Conservation (phyloP, 1,140 invertebrate species). For the Asbolus verrucosus region DNA sequence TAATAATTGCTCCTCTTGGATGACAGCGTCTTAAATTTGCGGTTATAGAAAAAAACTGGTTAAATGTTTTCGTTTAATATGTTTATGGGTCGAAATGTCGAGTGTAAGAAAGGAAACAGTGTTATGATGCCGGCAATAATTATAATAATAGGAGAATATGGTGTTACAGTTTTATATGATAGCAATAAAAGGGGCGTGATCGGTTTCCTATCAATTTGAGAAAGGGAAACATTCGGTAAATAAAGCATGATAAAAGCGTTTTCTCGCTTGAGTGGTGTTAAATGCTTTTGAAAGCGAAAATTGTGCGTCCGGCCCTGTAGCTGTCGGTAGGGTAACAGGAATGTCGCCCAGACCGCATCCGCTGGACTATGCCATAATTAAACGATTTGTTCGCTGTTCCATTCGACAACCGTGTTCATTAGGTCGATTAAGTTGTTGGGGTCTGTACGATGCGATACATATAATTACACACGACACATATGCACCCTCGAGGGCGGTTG, state of each 20-base stretch:
- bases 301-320: conserved; percentile 42
- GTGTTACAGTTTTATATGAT: background rate
- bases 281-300: conserved; percentile 37
- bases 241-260: conserved; percentile 42
- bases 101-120: too few species aligned
- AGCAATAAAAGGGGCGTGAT: conserved; percentile 18
- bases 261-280: conserved; percentile 39
- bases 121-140: conserved; percentile 2
- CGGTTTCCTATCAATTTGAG: conserved; percentile 40
- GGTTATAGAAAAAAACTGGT: too few species aligned
- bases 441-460: conserved; percentile 45
- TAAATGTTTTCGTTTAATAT: too few species aligned
- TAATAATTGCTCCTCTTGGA: too few species aligned
- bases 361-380: conserved; percentile 51
- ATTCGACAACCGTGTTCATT: conserved; percentile 55
- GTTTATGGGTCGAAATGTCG: too few species aligned
- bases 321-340: conserved; percentile 39
- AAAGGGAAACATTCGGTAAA: conserved; percentile 42
- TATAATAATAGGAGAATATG: background rate
- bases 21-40: too few species aligned
- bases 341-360: conserved; percentile 49
- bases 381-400: conserved; percentile 56
- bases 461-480: conserved; percentile 55
- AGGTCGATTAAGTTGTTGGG: conserved; percentile 55
- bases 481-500: conserved; percentile 30